Evolutionary conservation across 2,888 invertebrate genomes (phyloP).

Genomic region (Dorcus hopei): DNA sequence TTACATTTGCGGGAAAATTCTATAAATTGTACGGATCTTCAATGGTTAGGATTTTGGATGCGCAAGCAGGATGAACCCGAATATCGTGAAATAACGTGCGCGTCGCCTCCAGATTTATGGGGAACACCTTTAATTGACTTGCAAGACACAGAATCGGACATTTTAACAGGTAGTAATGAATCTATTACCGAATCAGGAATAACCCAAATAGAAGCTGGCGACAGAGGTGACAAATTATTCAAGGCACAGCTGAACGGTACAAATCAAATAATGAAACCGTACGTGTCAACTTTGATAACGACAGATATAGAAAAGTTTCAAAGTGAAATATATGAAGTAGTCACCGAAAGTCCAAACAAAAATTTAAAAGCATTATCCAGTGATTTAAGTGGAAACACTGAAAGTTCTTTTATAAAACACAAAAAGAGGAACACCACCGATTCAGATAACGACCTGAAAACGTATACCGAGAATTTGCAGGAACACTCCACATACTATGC

Average conservation of each 20-base stretch:
- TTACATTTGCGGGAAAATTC: constrained; percentile 68
- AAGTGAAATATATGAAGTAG: not conserved
- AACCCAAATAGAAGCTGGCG: not conserved
- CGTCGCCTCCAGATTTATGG: constrained; percentile 43
- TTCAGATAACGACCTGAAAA: not conserved
- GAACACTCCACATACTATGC: not conserved
- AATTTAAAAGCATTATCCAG: too few relatives aligned
- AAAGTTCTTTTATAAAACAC: too few relatives aligned
- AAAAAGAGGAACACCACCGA: too few relatives aligned
- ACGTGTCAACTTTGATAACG: not conserved
- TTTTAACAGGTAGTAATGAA: not conserved
- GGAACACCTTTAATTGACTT: constrained; percentile 44
- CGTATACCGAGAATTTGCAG: not conserved
- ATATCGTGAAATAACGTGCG: constrained; percentile 47
- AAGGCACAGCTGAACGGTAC: not conserved
- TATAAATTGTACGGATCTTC: constrained; percentile 65
- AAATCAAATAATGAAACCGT: not conserved
- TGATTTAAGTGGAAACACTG: too few relatives aligned
- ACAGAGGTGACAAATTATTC: not conserved
- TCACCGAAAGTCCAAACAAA: not conserved
- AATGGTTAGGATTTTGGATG: constrained; percentile 70
- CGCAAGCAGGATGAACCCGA: constrained; percentile 50
- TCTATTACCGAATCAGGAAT: not conserved
- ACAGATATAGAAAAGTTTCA: not conserved
- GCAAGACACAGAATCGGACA: constrained; percentile 30